Evolutionary conservation across 2,113 vertebrate species (phyloP).

Genomic region (Taxidea taxus): DNA sequence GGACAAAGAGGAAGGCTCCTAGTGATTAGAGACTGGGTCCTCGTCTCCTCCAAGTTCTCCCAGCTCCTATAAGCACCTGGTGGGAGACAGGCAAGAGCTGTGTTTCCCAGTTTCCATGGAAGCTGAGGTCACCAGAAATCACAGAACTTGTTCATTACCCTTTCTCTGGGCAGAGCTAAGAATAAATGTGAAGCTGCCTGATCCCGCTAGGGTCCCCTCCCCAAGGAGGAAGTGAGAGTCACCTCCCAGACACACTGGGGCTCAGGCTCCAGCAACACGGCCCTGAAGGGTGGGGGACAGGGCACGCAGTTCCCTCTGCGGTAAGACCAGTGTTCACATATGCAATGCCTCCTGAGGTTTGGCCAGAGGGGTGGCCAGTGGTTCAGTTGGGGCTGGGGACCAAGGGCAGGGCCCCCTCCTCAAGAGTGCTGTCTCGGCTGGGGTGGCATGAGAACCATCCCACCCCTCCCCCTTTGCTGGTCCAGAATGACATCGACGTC

Average conservation of each 20-base stretch:
- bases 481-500: constrained; percentile 83
- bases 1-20: not conserved
- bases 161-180: not conserved
- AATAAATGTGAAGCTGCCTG: not conserved
- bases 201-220: not conserved
- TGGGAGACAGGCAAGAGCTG: not conserved
- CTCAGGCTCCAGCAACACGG: not conserved
- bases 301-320: not conserved
- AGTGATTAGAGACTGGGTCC: not conserved
- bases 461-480: not conserved
- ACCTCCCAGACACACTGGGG: not conserved
- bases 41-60: not conserved
- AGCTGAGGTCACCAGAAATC: not conserved
- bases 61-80: not conserved
- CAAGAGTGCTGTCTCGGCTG: not conserved
- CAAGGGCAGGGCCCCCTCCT: not conserved
- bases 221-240: not conserved
- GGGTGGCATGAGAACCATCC: not conserved
- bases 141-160: not conserved
- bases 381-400: not conserved
- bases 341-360: not conserved
- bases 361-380: not conserved
- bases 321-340: not conserved
- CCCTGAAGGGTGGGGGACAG: not conserved
- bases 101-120: not conserved